Percentiles rank a stretch among this genome's conserved stretches.
phyloP scores from a whole-genome alignment of 2,888 invertebrate species.

The Dorcus hopei region DNA sequence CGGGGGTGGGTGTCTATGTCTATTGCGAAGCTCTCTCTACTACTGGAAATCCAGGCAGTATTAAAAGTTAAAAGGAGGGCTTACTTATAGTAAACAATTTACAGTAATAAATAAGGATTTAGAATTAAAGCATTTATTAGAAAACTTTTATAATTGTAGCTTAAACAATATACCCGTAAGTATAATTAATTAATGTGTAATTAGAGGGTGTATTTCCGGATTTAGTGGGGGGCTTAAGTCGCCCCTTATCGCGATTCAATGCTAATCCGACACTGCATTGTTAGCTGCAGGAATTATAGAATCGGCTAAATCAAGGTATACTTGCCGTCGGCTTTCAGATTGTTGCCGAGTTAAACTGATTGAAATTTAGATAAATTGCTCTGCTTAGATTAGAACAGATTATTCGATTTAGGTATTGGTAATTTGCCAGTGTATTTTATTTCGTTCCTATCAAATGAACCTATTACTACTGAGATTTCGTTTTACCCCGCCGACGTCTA shows the following conservation, averaged over 20 bases:
- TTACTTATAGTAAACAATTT: background rate
- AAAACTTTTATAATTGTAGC: constrained; percentile 15
- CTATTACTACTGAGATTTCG: too few species aligned
- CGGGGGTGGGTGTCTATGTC: too few species aligned
- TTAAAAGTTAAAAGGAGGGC: too few species aligned
- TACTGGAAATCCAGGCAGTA: too few species aligned
- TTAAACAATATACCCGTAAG: constrained; percentile 14
- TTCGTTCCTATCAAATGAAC: background rate
- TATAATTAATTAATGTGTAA: constrained; percentile 30
- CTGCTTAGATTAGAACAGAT: constrained; percentile 29
- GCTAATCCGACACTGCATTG: constrained; percentile 36
- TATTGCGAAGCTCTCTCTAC: too few species aligned
- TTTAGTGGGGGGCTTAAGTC: constrained; percentile 32
- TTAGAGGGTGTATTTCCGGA: constrained; percentile 31
- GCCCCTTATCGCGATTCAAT: constrained; percentile 37
- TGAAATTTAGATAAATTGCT: constrained; percentile 37
- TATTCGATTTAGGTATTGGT: constrained; percentile 23
- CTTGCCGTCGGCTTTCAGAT: constrained; percentile 14
- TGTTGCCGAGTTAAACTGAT: constrained; percentile 32
- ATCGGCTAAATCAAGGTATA: constrained; percentile 30
- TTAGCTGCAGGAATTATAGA: constrained; percentile 37
- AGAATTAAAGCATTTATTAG: constrained; percentile 9
- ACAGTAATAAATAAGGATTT: constrained; percentile 10
- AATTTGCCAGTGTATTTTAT: constrained; percentile 3
- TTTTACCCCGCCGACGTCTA: too few species aligned